Evolutionary conservation across 2,797 vertebrate genomes (phyloP).

Genomic region (Enteromius fasciolatus): DNA sequence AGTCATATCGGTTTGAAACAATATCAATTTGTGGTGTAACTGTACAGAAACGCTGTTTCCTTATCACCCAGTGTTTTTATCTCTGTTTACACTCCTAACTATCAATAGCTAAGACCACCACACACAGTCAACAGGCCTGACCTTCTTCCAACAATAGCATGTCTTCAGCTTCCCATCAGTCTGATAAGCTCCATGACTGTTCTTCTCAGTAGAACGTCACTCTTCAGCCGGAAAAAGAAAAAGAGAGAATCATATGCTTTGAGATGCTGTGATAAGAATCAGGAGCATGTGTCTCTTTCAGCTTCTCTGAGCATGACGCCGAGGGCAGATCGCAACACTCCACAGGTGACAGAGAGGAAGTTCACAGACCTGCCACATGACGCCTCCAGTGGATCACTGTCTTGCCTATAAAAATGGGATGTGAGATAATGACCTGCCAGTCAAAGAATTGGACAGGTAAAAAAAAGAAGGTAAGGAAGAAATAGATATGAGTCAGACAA

Average conservation of each 20-base stretch:
- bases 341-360: constrained; percentile 33
- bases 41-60: not conserved
- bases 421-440: constrained; percentile 43
- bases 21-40: not conserved
- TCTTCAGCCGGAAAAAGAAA: constrained; percentile 2
- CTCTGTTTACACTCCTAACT: not conserved
- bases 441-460: constrained; percentile 30
- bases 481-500: constrained; percentile 60
- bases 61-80: not conserved
- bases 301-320: constrained; percentile 30
- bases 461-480: constrained; percentile 60
- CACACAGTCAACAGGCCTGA: constrained; percentile 19
- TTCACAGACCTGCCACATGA: constrained; percentile 42
- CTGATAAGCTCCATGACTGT: constrained; percentile 32
- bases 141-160: constrained; percentile 1
- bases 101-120: not conserved
- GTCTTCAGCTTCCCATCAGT: constrained; percentile 1
- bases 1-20: not conserved
- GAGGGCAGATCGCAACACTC: constrained; percentile 25
- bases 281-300: constrained; percentile 28
- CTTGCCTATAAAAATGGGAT: constrained; percentile 25
- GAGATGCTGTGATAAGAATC: constrained; percentile 32
- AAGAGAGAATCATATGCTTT: constrained; percentile 11
- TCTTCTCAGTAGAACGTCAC: constrained; percentile 13
- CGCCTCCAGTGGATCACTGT: constrained; percentile 36